Evolutionary conservation across 2,113 vertebrate genomes (phyloP).

Genomic region (Mastomys coucha): DNA sequence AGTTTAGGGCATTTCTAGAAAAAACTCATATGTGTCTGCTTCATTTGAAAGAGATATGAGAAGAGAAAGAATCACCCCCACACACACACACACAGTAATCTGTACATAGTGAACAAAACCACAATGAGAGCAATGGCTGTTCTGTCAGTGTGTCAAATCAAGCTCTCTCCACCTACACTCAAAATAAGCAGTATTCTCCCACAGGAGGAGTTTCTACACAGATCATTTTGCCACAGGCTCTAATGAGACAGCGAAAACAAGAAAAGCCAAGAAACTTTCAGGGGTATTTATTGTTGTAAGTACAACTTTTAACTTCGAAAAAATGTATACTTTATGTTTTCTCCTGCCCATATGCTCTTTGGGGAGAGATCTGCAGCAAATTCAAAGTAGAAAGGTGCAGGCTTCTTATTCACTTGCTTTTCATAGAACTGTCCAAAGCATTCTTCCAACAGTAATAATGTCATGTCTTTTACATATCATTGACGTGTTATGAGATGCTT

Average conservation of each 20-base stretch:
- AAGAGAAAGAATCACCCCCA: not conserved
- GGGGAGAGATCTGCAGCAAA: constrained; percentile 36
- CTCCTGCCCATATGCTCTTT: not conserved
- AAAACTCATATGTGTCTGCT: not conserved
- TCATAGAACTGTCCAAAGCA: not conserved
- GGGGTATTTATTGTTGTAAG: not conserved
- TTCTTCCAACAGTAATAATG: not conserved
- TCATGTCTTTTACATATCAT: constrained; percentile 6
- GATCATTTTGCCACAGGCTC: not conserved
- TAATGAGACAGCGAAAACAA: not conserved
- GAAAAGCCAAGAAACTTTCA: not conserved
- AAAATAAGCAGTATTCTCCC: not conserved
- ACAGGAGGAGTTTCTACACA: not conserved
- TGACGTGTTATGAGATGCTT: not conserved
- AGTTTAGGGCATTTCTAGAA: not conserved
- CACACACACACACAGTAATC: not conserved
- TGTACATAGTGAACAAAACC: constrained; percentile 12
- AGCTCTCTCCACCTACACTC: not conserved
- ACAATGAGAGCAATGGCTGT: not conserved
- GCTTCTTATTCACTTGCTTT: constrained; percentile 14
- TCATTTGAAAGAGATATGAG: constrained; percentile 35
- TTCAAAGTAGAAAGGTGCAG: not conserved
- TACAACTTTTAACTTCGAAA: not conserved
- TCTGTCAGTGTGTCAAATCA: not conserved
- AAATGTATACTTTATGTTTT: not conserved